A percentile compares a stretch with the other conserved stretches of the same genome.
Evolutionary conservation across 2,797 vertebrate genomes (phyloP).

Genomic region (Lithobates pipiens): DNA sequence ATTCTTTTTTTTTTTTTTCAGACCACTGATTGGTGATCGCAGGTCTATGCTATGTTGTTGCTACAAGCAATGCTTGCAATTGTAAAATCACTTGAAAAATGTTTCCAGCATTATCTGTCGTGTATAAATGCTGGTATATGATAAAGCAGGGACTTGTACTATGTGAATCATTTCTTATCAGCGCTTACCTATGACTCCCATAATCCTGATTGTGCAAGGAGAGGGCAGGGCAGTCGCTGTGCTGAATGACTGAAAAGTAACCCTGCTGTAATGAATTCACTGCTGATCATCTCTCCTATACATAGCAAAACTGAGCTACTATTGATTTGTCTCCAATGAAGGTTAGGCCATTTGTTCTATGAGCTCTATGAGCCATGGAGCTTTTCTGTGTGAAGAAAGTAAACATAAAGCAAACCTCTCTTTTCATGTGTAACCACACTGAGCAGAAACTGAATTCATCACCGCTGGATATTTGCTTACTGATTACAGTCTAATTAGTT

Average conservation of each 20-base stretch:
- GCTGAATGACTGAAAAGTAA: not conserved
- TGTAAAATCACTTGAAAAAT: no score
- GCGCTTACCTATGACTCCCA: not conserved
- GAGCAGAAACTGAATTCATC: not conserved
- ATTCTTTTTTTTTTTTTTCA: no score
- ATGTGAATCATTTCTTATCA: conserved; percentile 29
- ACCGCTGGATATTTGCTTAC: conserved; percentile 27
- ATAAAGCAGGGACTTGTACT: not conserved
- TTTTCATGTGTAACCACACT: not conserved
- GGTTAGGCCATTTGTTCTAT: not conserved
- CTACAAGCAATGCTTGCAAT: no score
- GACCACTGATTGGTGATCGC: no score
- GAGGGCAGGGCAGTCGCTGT: conserved; percentile 17
- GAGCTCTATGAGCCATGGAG: not conserved
- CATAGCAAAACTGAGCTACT: not conserved
- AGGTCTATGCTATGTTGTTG: no score
- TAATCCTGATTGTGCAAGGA: conserved; percentile 6
- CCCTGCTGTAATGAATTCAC: not conserved
- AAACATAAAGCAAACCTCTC: not conserved
- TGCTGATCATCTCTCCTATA: not conserved
- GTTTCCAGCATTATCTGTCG: no score
- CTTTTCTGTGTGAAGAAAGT: no score
- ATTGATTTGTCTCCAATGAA: conserved; percentile 2
- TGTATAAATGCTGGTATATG: not conserved
- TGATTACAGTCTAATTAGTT: conserved; percentile 6